A percentile compares a stretch with the other conserved stretches of the same genome.
These are phyloP conservation scores for Myotis vivesi DNA, from an alignment of 2,797 vertebrate genomes.

Conservation along the genomic window DNA sequence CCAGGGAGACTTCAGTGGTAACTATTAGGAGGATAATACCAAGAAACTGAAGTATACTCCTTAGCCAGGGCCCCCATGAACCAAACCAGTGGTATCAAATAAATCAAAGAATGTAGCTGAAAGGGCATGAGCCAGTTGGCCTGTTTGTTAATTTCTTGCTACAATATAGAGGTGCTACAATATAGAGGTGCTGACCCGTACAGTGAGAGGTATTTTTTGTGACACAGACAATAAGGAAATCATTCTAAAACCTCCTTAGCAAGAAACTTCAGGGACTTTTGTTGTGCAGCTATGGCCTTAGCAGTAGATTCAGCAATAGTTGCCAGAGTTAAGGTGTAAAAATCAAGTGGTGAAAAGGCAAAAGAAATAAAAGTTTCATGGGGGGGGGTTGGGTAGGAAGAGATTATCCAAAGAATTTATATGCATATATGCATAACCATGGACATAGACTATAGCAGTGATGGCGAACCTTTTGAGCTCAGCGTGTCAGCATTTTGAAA, in stretches of 20 bases:
- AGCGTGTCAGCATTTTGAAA: no score
- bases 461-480: no score
- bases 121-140: background rate
- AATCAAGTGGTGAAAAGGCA: background rate
- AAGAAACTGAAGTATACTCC: background rate
- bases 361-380: background rate
- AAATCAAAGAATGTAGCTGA: background rate
- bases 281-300: background rate
- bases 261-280: background rate
- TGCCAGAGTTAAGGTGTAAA: background rate
- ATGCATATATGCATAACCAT: no score
- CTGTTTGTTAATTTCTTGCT: background rate
- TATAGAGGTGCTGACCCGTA: background rate
- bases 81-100: background rate
- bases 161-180: background rate
- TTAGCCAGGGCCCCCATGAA: background rate
- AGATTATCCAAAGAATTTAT: no score
- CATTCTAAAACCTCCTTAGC: background rate
- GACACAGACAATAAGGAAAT: background rate
- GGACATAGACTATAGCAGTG: no score
- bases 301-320: background rate
- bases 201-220: background rate
- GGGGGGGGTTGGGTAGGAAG: rapidly evolving
- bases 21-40: background rate
- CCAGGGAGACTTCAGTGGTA: background rate